These are phyloP conservation scores for Pachycephus smyrnensis DNA, from an alignment of 2,888 invertebrate species.

Conservation along the genomic window DNA sequence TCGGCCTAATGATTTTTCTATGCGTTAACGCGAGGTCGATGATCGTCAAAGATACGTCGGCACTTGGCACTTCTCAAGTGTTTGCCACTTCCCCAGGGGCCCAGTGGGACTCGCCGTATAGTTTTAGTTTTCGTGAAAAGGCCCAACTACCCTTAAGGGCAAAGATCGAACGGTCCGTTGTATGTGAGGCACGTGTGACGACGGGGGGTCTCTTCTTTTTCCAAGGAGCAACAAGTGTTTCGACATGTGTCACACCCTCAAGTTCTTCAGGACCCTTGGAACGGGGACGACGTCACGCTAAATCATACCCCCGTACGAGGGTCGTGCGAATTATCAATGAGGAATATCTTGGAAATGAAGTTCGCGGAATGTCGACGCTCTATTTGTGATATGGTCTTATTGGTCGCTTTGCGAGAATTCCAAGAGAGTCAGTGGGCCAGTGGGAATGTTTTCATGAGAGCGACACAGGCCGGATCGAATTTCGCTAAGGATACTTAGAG, in stretches of 20 bases:
- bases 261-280: constrained; percentile 1
- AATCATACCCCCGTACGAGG: constrained; percentile 35
- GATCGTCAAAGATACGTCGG: not conserved
- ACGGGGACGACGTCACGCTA: constrained; percentile 24
- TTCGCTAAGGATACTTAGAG: not conserved
- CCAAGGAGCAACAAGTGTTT: constrained; percentile 60
- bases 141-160: not conserved
- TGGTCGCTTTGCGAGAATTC: not conserved
- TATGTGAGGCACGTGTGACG: constrained; percentile 57
- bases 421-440: too few species aligned
- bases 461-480: not conserved
- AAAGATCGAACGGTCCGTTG: constrained; percentile 18
- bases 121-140: not conserved
- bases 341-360: not conserved
- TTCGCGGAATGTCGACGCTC: not conserved
- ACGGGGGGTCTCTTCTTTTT: constrained; percentile 57
- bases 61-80: not conserved
- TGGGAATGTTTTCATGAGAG: too few species aligned
- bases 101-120: not conserved
- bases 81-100: not conserved
- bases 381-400: not conserved
- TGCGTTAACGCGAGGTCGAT: not conserved
- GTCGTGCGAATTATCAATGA: not conserved
- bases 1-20: not conserved
- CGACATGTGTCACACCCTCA: constrained; percentile 46